Evolutionary conservation across 2,797 vertebrate genomes (phyloP).

Genomic region (Kryptolebias ocellatus): DNA sequence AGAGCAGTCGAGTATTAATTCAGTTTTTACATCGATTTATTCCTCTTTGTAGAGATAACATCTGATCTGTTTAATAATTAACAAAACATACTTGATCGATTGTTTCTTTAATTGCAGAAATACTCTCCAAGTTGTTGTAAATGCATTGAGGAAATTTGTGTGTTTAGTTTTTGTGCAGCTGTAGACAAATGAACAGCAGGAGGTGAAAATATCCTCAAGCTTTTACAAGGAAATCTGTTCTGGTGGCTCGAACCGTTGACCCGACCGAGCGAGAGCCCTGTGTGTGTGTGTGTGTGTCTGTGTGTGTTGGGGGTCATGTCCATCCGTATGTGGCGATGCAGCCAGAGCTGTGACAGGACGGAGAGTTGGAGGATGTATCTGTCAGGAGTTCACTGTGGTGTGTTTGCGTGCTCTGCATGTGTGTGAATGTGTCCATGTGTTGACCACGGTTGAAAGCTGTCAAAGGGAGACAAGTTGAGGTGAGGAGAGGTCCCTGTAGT

Average conservation of each 20-base stretch:
- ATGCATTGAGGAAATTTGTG: neutral
- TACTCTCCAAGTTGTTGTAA: neutral
- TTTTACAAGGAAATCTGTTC: slow-evolving; percentile 53
- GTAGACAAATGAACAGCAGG: neutral
- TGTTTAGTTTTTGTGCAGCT: neutral
- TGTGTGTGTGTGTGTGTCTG: slow-evolving; percentile 21
- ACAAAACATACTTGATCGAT: too few species aligned
- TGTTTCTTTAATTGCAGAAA: too few species aligned
- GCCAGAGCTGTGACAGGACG: slow-evolving; percentile 52
- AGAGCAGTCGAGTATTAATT: too few species aligned
- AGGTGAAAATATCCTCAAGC: slow-evolving; percentile 26
- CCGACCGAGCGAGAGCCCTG: slow-evolving; percentile 35
- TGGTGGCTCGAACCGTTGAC: slow-evolving; percentile 41
- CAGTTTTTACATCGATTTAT: too few species aligned
- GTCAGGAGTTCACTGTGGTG: slow-evolving; percentile 58
- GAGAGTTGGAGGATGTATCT: slow-evolving; percentile 61
- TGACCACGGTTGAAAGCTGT: slow-evolving; percentile 65
- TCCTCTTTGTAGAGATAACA: too few species aligned
- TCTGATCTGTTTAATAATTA: too few species aligned
- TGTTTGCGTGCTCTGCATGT: slow-evolving; percentile 6
- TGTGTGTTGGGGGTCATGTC: slow-evolving; percentile 18
- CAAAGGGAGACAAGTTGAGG: slow-evolving; percentile 66
- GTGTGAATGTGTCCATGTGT: slow-evolving; percentile 40
- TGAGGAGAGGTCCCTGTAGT: slow-evolving; percentile 62
- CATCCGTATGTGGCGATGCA: slow-evolving; percentile 47